phyloP scores from a whole-genome alignment of 1,140 invertebrate species.

The Polypedilum pembai region DNA sequence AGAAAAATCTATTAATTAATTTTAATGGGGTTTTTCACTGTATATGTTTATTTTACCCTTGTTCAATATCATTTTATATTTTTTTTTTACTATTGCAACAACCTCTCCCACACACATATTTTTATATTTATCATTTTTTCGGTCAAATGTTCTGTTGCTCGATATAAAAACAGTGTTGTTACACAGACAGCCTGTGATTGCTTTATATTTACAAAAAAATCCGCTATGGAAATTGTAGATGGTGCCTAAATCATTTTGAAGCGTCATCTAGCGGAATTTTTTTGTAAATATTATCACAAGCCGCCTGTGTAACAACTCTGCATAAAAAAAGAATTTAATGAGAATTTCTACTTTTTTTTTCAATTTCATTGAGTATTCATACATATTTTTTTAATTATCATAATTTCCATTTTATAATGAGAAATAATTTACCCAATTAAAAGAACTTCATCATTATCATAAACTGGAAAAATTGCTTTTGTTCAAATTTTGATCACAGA shows the following conservation, averaged over 20 bases:
- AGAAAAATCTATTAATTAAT: slow-evolving; percentile 20
- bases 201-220: no score
- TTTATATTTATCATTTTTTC: background rate
- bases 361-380: background rate
- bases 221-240: no score
- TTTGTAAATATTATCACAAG: no score
- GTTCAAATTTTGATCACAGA: slow-evolving; percentile 17
- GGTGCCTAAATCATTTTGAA: no score
- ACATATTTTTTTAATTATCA: slow-evolving; percentile 3
- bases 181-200: no score
- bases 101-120: slow-evolving; percentile 15
- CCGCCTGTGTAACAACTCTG: no score
- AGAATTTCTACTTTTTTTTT: background rate
- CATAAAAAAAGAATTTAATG: background rate
- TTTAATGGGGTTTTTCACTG: background rate
- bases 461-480: slow-evolving; percentile 13
- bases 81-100: background rate
- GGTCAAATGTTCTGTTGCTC: background rate
- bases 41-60: no score
- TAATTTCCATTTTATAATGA: slow-evolving; percentile 2
- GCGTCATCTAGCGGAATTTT: no score
- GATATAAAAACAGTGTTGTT: background rate
- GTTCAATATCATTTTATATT: background rate
- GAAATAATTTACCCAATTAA: slow-evolving; percentile 2
- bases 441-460: background rate